Base-by-base conservation (phyloP, 1,140 invertebrate genomes). In the Scaptomyza hsui region DNA sequence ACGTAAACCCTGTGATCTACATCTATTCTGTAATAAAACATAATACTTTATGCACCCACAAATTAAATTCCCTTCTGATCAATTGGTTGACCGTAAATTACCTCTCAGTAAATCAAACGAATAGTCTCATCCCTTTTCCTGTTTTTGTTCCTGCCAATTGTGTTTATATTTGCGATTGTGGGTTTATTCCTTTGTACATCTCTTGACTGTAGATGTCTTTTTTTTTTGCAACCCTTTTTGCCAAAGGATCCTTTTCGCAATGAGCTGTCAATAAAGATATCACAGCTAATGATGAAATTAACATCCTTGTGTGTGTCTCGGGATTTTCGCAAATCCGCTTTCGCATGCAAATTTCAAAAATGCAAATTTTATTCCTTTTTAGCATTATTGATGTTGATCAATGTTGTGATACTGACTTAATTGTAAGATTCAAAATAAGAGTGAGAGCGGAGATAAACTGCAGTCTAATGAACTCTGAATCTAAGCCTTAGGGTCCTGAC, bases 121-220 rank as follows among this genome's bases (percentile, higher is more conserved):
- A 57, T 37, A 10, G 9, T n/a, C 55, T 13, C 4, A 15, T 37
- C 32, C 24, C 48, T 61, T 13, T 61, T 52, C n/a, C n/a, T n/a
- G 9, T 29, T 6, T 29, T 56, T 29, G 9, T 15, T 19, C 18
- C 32, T 61, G 39, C 6, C 48, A 70, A 75, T 83, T 51, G 41
- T 82, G 75, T 82, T 82, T 83, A 72, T 69, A 75, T 79, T 61
- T 72, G 65, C 62, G 59, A 79, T 45, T 83, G 81, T 79, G 79
- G 80, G 75, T 65, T 75, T 75, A n/a, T 60, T 51, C 32, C 32
- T 35, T 73, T 81, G 68, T 73, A 59, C 47, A 55, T 44, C 80
- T 79, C 75, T 83, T 83, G 79, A 83, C 79, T 65, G 61, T 52
- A 44, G 44, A 18, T 56, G 42, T 42, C n/a, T 32, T 29, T n/a